A percentile compares a stretch with the other conserved stretches of the same genome.
Evolutionary conservation across 2,888 invertebrate genomes (phyloP).

Genomic region (Microctonus aethiopoides): DNA sequence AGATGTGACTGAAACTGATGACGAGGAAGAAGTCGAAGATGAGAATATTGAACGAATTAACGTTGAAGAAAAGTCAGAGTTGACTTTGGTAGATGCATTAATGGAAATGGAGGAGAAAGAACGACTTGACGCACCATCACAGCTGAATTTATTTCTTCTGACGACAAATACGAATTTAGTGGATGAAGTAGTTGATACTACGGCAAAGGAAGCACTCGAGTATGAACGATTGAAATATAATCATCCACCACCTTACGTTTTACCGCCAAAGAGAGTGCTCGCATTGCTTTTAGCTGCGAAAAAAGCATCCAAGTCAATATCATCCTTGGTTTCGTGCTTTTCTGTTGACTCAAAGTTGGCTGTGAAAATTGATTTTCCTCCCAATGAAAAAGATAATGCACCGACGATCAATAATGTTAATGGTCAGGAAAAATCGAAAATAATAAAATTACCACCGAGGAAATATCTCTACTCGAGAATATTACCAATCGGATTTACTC

Average conservation of each 20-base stretch:
- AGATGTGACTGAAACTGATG: conserved; percentile 27
- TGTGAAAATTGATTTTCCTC: conserved; percentile 49
- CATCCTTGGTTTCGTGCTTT: conserved; percentile 61
- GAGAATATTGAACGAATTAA: conserved; percentile 6
- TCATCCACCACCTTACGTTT: conserved; percentile 58
- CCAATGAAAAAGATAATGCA: conserved; percentile 19
- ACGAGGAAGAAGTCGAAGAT: conserved; percentile 23
- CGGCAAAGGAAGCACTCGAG: conserved; percentile 41
- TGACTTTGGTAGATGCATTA: conserved; percentile 45
- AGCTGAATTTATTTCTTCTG: conserved; percentile 57
- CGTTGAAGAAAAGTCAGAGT: conserved; percentile 34
- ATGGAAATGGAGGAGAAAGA: conserved; percentile 47
- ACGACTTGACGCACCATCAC: conserved; percentile 53
- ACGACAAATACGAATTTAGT: conserved; percentile 54
- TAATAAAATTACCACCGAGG: conserved; percentile 57
- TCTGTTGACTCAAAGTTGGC: conserved; percentile 60
- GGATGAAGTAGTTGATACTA: conserved; percentile 34
- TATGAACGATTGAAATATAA: conserved; percentile 58
- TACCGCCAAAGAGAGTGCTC: conserved; percentile 54
- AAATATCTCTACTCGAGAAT: conserved; percentile 57
- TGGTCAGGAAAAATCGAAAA: conserved; percentile 44
- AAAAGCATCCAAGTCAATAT: conserved; percentile 56
- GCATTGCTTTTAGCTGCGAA: conserved; percentile 57
- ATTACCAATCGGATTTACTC: conserved; percentile 53
- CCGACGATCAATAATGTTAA: conserved; percentile 27